Base-by-base conservation (phyloP, 2,113 vertebrate species). In the Eira barbara region DNA sequence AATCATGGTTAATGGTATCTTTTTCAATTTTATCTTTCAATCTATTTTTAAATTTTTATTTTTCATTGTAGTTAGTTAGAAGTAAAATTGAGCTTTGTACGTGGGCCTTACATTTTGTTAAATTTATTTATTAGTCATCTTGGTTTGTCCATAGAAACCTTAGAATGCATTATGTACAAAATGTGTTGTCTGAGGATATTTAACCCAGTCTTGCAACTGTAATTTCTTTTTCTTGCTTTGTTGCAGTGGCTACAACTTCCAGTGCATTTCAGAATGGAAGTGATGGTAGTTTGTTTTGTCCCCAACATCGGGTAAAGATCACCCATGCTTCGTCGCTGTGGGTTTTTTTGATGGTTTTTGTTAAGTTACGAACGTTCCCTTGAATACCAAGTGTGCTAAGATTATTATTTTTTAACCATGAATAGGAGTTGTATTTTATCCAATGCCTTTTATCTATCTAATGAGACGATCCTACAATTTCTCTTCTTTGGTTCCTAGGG, bases 151-250 rank as follows among this genome's bases (percentile, higher is more conserved):
- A 7, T 49, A 42, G 63, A 34, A 13, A 31, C 0, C 34, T 76
- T 59, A 45, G 52, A 47, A 20, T 23, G 49, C n/a, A 59, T 34
- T 73, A 63, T 18, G 31, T 17, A 34, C 12, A 15, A 25, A 52
- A 45, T 34, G 34, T 39, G 9, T 47, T 11, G 8, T 39, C 25
- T 78, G 47, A 34, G 34, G 81, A 55, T 23, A 6, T 61, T 63
- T 67, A 65, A 25, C 39, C 59, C 29, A 27, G 14, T 27, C 21
- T 67, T 67, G 49, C 17, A 29, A 0, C 2, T 12, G 3, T 25
- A 17, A 55, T 93, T 96, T 91, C 1, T 42, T 95, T 96, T 94
- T 89, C 83, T 65, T 94, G 69, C 59, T 12, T 95, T 89, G 59
- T 80, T 59, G 42, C 88, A 80, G 17, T 65, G 21, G 47, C 52